Evolutionary conservation across 2,113 vertebrate genomes (phyloP).

Genomic region (Pomatostomus ruficeps): DNA sequence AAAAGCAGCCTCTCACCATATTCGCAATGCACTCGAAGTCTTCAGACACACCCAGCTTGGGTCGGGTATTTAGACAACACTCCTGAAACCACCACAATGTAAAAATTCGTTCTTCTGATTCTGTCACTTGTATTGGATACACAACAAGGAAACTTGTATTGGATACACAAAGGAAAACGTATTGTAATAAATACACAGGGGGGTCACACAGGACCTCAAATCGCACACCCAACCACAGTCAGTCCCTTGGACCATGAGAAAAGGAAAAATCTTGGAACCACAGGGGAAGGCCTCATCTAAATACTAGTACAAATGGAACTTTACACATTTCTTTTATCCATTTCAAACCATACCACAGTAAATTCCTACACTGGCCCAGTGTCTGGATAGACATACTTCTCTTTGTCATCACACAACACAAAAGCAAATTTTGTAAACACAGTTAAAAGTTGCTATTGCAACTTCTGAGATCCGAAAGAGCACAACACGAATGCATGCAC

Average conservation of each 20-base stretch:
- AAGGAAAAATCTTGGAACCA: background rate
- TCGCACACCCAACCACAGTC: no score
- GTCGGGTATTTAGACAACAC: background rate
- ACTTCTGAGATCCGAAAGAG: background rate
- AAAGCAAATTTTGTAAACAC: background rate
- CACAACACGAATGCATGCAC: rapidly evolving
- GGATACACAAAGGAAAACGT: background rate
- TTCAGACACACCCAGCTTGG: no score
- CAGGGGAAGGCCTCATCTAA: no score
- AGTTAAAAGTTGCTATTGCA: background rate
- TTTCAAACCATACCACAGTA: no score
- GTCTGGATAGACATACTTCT: background rate
- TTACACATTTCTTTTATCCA: background rate
- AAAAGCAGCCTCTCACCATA: background rate
- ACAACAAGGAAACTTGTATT: no score
- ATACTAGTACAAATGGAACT: background rate
- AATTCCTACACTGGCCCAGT: no score
- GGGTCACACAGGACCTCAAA: no score
- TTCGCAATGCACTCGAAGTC: background rate
- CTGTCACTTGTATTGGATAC: no score
- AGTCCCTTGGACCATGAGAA: background rate
- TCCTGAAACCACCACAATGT: background rate
- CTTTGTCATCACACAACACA: background rate
- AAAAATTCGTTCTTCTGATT: background rate
- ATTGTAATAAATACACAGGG: background rate